Evolutionary conservation across 1,140 invertebrate genomes (phyloP), one percentile per base, ranked within the genome.

Genomic region (Drosophila pachea): DNA sequence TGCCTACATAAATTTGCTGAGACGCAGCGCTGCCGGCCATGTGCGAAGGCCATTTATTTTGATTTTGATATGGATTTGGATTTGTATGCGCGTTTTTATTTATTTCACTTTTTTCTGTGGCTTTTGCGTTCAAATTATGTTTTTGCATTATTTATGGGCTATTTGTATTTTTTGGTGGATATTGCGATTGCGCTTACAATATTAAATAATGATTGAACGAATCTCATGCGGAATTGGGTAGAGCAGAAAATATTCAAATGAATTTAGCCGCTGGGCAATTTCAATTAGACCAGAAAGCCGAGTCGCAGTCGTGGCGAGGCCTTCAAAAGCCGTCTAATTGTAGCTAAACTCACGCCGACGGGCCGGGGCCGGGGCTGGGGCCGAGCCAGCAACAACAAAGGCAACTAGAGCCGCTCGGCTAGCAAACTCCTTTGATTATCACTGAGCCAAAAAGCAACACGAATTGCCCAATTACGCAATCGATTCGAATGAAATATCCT

Each of bases 381-480:
- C n/a, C n/a, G n/a, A n/a, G n/a, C n/a, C n/a, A n/a, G n/a, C n/a
- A n/a, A n/a, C n/a, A n/a, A n/a, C n/a, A n/a, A n/a, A n/a, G n/a
- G n/a, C n/a, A n/a, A n/a, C n/a, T n/a, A n/a, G n/a, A n/a, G n/a
- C n/a, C n/a, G n/a, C n/a, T n/a, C n/a, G n/a, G n/a, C n/a, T n/a
- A n/a, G n/a, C n/a, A n/a, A n/a, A n/a, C n/a, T 40, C 40, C 60
- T 61, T 73, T 61, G 74, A 73, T 69, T 78, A 78, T 61, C 59
- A 60, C 7, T 29, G 36, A 50, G 45, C 32, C 50, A 55, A 47
- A 47, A 64, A 64, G 54, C 68, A 42, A 11, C 56, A 49, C 68
- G 78, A 77, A 78, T 78, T 79, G 73, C 49, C 64, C 76, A 79
- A 79, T 79, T 79, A 79, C 59, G 56, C 67, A 79, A 78, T 75